phyloP scores from a whole-genome alignment of 2,888 invertebrate species.

The Atherix ibis region DNA sequence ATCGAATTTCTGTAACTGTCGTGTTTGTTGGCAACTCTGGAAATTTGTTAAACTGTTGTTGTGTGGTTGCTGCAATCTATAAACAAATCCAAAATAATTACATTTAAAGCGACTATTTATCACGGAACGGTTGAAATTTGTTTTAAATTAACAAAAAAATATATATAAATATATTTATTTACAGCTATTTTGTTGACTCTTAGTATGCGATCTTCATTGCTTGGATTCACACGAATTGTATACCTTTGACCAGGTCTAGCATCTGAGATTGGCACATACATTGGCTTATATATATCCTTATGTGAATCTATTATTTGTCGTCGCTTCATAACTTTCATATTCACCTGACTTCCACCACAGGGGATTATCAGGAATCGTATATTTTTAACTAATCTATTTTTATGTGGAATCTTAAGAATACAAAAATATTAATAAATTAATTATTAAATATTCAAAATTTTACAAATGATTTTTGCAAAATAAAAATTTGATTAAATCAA shows the following conservation, averaged over 20 bases:
- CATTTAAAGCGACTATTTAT: constrained; percentile 1
- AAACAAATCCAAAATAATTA: constrained; percentile 8
- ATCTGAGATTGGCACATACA: constrained; percentile 29
- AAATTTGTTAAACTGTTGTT: constrained; percentile 31
- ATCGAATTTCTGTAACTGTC: constrained; percentile 36
- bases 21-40: constrained; percentile 39
- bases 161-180: constrained; percentile 12
- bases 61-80: constrained; percentile 37
- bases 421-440: too few relatives aligned
- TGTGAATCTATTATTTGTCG: constrained; percentile 26
- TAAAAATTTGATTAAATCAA: too few relatives aligned
- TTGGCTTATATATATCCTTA: constrained; percentile 34
- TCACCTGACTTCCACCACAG: constrained; percentile 37
- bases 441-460: too few relatives aligned
- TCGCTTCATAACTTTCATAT: constrained; percentile 33
- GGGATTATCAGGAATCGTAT: constrained; percentile 36
- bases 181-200: constrained; percentile 38
- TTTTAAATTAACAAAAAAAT: not conserved
- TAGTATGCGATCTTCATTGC: constrained; percentile 35
- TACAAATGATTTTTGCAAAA: too few relatives aligned
- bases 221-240: constrained; percentile 35
- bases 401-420: too few relatives aligned
- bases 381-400: not conserved
- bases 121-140: not conserved
- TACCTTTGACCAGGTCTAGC: constrained; percentile 33